phyloP scores from a whole-genome alignment of 2,888 invertebrate genomes.

The Sipha maydis region DNA sequence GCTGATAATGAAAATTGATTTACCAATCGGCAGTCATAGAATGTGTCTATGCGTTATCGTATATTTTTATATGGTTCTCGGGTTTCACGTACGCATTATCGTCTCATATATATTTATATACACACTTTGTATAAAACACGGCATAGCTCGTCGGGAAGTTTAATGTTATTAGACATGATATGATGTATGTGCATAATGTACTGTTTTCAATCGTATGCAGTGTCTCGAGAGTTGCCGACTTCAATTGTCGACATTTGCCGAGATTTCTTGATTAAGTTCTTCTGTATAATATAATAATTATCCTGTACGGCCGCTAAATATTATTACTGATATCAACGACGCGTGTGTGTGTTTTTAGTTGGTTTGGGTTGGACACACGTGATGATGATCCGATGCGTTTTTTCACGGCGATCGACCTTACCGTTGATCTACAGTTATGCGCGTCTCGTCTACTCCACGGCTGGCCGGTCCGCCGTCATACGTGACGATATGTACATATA shows the following conservation, averaged over 20 bases:
- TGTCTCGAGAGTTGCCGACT: not conserved
- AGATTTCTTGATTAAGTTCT: not conserved
- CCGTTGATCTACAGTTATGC: conserved; percentile 44
- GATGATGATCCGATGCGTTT: conserved; percentile 31
- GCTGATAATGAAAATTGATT: not conserved
- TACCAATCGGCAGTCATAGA: not conserved
- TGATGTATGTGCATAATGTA: no score
- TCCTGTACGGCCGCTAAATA: not conserved
- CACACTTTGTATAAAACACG: not conserved
- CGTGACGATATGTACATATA: conserved; percentile 32
- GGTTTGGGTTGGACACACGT: not conserved
- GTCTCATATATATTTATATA: not conserved
- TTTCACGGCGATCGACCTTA: conserved; percentile 30
- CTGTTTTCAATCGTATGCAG: no score
- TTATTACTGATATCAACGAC: not conserved
- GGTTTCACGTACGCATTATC: not conserved
- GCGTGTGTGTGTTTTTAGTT: not conserved
- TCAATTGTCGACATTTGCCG: not conserved
- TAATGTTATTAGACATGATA: no score
- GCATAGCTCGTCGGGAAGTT: not conserved
- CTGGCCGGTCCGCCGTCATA: conserved; percentile 31
- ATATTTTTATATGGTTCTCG: not conserved
- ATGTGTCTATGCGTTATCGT: not conserved
- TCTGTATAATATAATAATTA: not conserved
- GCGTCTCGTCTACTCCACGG: not conserved